These are phyloP conservation scores for Atherix ibis DNA, from an alignment of 2,888 invertebrate genomes.

Conservation along the genomic window DNA sequence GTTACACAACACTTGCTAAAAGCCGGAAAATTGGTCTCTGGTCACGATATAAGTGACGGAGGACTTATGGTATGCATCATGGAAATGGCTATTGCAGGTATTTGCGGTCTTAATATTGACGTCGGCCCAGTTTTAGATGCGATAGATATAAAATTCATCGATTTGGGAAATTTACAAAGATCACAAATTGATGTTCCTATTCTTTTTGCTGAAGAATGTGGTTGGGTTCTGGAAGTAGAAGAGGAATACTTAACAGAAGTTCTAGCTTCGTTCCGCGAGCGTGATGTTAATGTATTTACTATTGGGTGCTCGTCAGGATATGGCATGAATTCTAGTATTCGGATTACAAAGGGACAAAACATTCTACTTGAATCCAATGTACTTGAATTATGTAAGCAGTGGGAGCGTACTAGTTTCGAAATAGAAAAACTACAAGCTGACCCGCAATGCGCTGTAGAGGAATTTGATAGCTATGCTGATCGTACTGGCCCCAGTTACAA, in stretches of 20 bases:
- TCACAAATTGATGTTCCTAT: constrained; percentile 45
- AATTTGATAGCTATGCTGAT: constrained; percentile 51
- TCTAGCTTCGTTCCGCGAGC: constrained; percentile 41
- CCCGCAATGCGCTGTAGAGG: constrained; percentile 58
- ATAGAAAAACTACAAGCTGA: constrained; percentile 77
- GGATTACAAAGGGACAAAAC: constrained; percentile 14
- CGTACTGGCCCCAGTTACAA: constrained; percentile 58
- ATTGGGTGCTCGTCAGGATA: constrained; percentile 51
- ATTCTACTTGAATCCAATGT: constrained; percentile 44
- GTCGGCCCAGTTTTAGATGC: constrained; percentile 9
- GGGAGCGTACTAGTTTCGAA: constrained; percentile 92
- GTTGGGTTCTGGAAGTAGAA: constrained; percentile 65
- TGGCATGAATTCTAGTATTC: constrained; percentile 39
- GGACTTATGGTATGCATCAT: constrained; percentile 77
- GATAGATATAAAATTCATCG: constrained; percentile 13
- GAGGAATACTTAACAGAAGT: constrained; percentile 40
- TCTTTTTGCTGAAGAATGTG: constrained; percentile 73
- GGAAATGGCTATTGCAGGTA: constrained; percentile 93
- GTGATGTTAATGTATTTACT: constrained; percentile 44
- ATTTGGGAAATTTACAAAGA: constrained; percentile 17
- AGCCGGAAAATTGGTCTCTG: constrained; percentile 42
- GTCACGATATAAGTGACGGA: constrained; percentile 95
- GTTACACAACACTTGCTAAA: constrained; percentile 70
- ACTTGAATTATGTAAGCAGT: constrained; percentile 56
- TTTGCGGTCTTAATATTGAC: constrained; percentile 59